Percentiles rank a stretch among this genome's conserved stretches.
These are phyloP conservation scores for Zoroaster sp. DNA, from an alignment of 53 echinoderm and acorn worm species.

Conservation along the genomic window DNA sequence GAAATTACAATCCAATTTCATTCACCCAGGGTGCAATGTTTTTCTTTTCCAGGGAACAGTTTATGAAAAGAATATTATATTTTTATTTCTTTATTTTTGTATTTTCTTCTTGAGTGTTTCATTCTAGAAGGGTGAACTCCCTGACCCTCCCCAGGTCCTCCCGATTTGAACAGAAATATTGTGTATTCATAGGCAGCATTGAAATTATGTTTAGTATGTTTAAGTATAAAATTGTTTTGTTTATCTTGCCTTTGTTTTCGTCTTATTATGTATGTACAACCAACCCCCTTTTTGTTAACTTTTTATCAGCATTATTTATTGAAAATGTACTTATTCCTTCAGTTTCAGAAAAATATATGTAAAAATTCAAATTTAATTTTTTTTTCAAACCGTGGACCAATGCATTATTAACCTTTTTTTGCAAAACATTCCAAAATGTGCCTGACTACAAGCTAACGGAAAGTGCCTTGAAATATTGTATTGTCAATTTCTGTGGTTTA, in stretches of 20 bases:
- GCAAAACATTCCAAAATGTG: background rate
- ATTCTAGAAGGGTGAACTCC: no score
- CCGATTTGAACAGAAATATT: background rate
- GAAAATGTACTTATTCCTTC: background rate
- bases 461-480: background rate
- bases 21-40: no score
- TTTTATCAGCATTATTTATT: background rate
- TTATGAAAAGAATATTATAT: no score
- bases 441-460: background rate
- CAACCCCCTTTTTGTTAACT: background rate
- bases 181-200: background rate
- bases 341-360: background rate
- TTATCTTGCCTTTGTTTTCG: background rate
- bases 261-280: background rate
- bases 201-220: no score
- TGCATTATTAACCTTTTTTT: background rate
- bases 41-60: no score
- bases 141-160: no score
- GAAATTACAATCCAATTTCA: no score
- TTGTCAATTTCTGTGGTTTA: background rate
- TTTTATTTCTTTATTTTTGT: no score
- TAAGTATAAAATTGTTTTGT: background rate
- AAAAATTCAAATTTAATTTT: background rate
- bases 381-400: background rate
- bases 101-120: no score